A percentile compares a stretch with the other conserved stretches of the same genome.
phyloP scores from a whole-genome alignment of 2,797 vertebrate genomes.

The Nyctibius grandis region DNA sequence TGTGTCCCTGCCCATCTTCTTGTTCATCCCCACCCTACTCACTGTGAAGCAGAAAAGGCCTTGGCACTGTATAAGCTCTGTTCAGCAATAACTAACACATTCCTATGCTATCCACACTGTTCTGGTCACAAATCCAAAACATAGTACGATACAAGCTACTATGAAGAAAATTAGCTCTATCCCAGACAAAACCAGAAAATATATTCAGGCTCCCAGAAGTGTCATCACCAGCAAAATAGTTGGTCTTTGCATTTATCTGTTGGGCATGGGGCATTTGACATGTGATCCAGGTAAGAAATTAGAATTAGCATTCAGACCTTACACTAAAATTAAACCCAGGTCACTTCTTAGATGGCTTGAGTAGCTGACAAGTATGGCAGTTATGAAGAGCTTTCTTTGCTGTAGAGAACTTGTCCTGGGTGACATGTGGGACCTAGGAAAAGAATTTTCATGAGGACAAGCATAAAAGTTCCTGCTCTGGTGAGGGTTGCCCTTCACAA shows the following conservation, averaged over 20 bases:
- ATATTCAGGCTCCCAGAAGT: background rate
- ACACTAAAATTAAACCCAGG: background rate
- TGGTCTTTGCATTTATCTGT: background rate
- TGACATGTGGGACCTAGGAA: background rate
- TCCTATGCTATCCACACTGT: rapidly evolving
- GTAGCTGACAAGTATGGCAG: background rate
- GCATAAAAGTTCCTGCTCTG: background rate
- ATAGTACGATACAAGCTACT: background rate
- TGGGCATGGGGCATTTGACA: background rate
- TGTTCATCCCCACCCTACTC: background rate
- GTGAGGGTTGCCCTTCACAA: background rate
- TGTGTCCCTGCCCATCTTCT: background rate
- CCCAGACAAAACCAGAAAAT: background rate
- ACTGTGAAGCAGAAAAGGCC: background rate
- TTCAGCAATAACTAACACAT: background rate
- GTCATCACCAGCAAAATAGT: background rate
- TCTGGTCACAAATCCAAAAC: background rate
- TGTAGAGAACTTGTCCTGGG: background rate
- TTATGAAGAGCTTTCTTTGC: background rate
- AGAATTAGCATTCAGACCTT: background rate
- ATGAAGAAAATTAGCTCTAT: background rate
- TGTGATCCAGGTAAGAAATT: background rate
- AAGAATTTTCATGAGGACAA: background rate
- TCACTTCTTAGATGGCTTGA: background rate
- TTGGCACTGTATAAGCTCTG: background rate